Percentiles rank a stretch among this genome's conserved stretches.
These are phyloP conservation scores for Sanderia malayensis DNA, from an alignment of 30 jellyfish, hydroid and myxozoan genomes.

Conservation along the genomic window DNA sequence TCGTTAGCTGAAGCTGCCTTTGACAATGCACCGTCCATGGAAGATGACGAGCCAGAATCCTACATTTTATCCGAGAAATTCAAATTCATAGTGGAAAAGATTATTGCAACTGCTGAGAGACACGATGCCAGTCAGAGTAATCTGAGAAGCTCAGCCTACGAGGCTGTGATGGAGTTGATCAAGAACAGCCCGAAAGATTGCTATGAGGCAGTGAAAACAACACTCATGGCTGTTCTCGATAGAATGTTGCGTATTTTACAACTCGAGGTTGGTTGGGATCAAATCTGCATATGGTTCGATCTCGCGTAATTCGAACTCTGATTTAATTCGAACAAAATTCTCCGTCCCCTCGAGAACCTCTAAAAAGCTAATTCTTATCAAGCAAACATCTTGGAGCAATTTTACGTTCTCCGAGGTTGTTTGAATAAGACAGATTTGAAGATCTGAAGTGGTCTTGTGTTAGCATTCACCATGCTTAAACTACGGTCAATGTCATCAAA, in stretches of 20 bases:
- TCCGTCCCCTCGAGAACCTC: too few species aligned
- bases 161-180: conserved; percentile 92
- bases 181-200: conserved; percentile 96
- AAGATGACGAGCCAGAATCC: conserved; percentile 84
- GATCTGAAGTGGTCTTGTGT: too few species aligned
- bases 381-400: too few species aligned
- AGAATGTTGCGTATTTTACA: conserved; percentile 64
- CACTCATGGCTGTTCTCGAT: conserved; percentile 62
- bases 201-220: conserved; percentile 54
- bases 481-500: too few species aligned
- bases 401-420: too few species aligned
- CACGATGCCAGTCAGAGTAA: conserved; percentile 82
- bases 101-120: conserved; percentile 88
- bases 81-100: conserved; percentile 62
- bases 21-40: conserved; percentile 70
- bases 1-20: conserved; percentile 97
- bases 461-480: too few species aligned
- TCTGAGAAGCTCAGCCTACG: conserved; percentile 92
- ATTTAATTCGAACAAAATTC: too few species aligned
- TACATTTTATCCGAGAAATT: conserved; percentile 73
- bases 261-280: conserved; percentile 79
- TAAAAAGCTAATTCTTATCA: too few species aligned
- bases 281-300: too few species aligned
- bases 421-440: too few species aligned
- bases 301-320: too few species aligned